phyloP scores from a whole-genome alignment of 2,797 vertebrate species.

The Chloroceryle inda region DNA sequence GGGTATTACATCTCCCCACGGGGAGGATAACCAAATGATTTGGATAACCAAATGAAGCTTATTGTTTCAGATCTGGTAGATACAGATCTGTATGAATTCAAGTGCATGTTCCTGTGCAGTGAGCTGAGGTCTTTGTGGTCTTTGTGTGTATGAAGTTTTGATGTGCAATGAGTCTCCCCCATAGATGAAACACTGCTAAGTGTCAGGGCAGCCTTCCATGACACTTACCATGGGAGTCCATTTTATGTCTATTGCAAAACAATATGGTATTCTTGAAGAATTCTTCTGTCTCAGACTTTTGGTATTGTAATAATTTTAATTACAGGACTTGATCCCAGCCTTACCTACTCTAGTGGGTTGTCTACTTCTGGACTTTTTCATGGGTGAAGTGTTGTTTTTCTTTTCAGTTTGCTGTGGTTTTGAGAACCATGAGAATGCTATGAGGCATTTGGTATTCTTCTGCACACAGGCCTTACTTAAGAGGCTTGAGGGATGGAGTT shows the following conservation, averaged over 20 bases:
- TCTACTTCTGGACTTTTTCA: not conserved
- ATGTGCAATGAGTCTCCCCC: not conserved
- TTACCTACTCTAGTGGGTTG: not conserved
- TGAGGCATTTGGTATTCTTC: not conserved
- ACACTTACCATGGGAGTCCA: fast-evolving
- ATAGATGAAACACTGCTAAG: not conserved
- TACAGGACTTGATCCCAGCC: not conserved
- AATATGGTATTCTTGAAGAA: not conserved
- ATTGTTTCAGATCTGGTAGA: not conserved
- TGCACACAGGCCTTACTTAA: not conserved
- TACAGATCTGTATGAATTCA: not conserved
- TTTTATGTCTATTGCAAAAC: not conserved
- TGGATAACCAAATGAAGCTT: not conserved
- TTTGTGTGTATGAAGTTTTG: fast-evolving
- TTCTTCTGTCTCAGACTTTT: not conserved
- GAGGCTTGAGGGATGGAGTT: not conserved
- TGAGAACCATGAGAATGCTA: not conserved
- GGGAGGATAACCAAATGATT: not conserved
- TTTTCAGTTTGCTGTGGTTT: not conserved
- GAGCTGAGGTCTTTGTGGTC: not conserved
- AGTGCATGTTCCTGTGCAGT: not conserved
- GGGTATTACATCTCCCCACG: not conserved
- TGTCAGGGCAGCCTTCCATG: not conserved
- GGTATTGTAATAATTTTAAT: not conserved
- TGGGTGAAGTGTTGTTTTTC: not conserved